These are phyloP conservation scores for Muschampia plurimacula DNA, from an alignment of 2,888 invertebrate species.

Conservation along the genomic window DNA sequence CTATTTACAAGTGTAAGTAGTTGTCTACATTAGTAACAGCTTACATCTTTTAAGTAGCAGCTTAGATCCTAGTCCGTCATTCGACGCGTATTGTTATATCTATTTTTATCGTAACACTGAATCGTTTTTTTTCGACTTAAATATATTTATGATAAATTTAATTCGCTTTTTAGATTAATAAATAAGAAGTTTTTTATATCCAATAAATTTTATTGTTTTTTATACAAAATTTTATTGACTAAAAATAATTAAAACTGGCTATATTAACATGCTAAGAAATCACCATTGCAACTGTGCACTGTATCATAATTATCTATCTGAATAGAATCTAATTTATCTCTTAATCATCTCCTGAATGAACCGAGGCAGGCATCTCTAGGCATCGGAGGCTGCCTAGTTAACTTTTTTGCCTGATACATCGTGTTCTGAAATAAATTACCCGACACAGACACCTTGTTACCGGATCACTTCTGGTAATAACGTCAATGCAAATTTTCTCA, in stretches of 20 bases:
- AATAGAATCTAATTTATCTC: conserved; percentile 34
- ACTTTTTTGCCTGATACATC: conserved; percentile 24
- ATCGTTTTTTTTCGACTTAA: too few species aligned
- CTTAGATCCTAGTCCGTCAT: too few species aligned
- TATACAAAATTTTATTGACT: too few species aligned
- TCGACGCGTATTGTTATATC: too few species aligned
- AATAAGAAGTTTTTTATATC: too few species aligned
- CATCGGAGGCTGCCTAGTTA: conserved; percentile 30
- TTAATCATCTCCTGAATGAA: conserved; percentile 27
- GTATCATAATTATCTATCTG: conserved; percentile 34
- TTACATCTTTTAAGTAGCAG: too few species aligned
- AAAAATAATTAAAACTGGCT: background rate
- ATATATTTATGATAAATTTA: too few species aligned
- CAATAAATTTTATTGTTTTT: too few species aligned
- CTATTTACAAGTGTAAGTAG: too few species aligned
- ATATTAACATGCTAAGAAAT: background rate
- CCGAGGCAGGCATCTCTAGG: conserved; percentile 22
- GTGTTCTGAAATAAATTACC: conserved; percentile 35
- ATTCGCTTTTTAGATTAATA: too few species aligned
- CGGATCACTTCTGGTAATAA: conserved; percentile 33
- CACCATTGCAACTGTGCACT: conserved; percentile 1
- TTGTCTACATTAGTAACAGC: too few species aligned
- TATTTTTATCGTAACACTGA: too few species aligned
- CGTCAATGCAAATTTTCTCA: conserved; percentile 36
- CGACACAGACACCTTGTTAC: conserved; percentile 34